A percentile compares a stretch with the other conserved stretches of the same genome.
Evolutionary conservation across 2,113 vertebrate species (phyloP).

Genomic region (Podarcis raffonei): DNA sequence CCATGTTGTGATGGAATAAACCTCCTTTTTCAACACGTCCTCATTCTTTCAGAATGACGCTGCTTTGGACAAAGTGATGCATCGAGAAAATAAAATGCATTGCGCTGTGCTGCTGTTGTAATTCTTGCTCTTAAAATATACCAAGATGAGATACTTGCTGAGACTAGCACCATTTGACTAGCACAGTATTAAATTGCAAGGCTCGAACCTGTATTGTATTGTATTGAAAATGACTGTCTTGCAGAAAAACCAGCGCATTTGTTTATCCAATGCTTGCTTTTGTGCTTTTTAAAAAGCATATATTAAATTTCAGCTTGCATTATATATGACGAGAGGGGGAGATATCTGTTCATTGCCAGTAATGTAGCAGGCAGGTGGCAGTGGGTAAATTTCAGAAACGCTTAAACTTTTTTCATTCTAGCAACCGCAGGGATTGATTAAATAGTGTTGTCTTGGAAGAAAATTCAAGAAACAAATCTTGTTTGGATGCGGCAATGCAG

Average conservation of each 20-base stretch:
- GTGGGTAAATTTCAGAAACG: slow-evolving; percentile 16
- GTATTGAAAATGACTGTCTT: slow-evolving; percentile 13
- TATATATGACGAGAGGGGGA: not conserved
- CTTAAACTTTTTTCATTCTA: slow-evolving; percentile 11
- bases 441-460: not conserved
- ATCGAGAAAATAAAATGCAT: not conserved
- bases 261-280: not conserved
- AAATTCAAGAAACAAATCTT: not conserved
- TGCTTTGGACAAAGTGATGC: not conserved
- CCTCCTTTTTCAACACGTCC: not conserved
- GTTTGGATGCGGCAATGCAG: not conserved
- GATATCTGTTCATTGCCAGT: not conserved
- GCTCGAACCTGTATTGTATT: not conserved
- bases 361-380: slow-evolving; percentile 1
- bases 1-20: not conserved
- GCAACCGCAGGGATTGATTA: slow-evolving; percentile 25
- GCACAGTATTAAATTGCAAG: not conserved
- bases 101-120: not conserved
- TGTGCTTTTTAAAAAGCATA: slow-evolving; percentile 19
- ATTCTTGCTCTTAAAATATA: not conserved
- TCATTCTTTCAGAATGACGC: not conserved
- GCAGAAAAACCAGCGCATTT: not conserved
- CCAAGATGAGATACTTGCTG: slow-evolving; percentile 5
- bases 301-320: not conserved
- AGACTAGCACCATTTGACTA: not conserved